phyloP scores from a whole-genome alignment of 2,113 vertebrate genomes.

The Lophura nycthemera region DNA sequence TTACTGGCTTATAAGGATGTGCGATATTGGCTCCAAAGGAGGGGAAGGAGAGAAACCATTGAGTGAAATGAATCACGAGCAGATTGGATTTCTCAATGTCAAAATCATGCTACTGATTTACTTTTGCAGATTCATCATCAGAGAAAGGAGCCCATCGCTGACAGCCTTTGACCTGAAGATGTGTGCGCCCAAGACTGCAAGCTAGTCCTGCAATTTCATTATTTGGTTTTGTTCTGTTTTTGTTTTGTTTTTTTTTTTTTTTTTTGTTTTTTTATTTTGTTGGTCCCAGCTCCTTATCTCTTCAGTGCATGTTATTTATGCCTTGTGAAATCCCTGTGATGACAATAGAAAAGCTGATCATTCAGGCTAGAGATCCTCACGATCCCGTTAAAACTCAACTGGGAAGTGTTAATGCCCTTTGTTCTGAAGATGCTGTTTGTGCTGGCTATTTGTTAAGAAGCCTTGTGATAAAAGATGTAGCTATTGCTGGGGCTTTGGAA shows the following conservation, averaged over 20 bases:
- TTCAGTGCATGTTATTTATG: not conserved
- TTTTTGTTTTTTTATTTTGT: not conserved
- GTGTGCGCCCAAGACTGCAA: not conserved
- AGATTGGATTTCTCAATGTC: slow-evolving; percentile 9
- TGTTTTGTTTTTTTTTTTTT: not conserved
- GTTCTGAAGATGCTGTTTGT: slow-evolving; percentile 39
- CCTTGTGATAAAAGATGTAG: not conserved
- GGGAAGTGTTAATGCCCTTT: slow-evolving; percentile 8
- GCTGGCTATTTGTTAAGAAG: slow-evolving; percentile 6
- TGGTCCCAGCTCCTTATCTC: not conserved
- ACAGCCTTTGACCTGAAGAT: not conserved
- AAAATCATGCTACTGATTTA: slow-evolving; percentile 9
- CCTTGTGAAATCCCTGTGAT: not conserved
- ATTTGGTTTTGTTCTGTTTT: not conserved
- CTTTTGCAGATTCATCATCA: slow-evolving; percentile 40
- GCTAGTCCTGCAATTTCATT: not conserved
- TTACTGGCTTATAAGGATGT: not conserved
- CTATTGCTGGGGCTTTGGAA: not conserved
- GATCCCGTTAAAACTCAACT: slow-evolving; percentile 42
- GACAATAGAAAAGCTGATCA: slow-evolving; percentile 12
- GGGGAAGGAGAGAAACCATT: not conserved
- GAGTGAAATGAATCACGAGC: not conserved
- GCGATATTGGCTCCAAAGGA: not conserved
- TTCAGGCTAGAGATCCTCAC: not conserved
- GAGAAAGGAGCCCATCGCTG: slow-evolving; percentile 47